These are phyloP conservation scores for Harpagoxenus sublaevis DNA, from an alignment of 2,888 invertebrate genomes.

Conservation along the genomic window DNA sequence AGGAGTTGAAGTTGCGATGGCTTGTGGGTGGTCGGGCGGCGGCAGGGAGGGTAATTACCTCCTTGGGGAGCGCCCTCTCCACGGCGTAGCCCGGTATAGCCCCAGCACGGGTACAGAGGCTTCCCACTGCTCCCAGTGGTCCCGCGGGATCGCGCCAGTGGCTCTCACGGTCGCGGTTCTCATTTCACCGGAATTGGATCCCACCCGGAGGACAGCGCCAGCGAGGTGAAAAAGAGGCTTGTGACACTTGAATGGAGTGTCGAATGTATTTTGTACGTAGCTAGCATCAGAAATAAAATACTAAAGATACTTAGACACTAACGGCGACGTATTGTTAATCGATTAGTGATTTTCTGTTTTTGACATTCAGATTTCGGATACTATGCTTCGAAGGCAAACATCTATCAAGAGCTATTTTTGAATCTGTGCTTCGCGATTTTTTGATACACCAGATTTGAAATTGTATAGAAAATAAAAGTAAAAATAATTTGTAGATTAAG, in stretches of 20 bases:
- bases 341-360: not conserved
- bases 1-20: constrained; percentile 85
- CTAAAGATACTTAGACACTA: not conserved
- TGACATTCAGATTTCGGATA: not conserved
- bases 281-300: not conserved
- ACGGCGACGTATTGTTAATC: not conserved
- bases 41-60: constrained; percentile 84
- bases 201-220: constrained; percentile 39
- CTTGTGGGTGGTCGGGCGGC: constrained; percentile 78
- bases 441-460: not conserved
- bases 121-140: constrained; percentile 84
- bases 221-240: constrained; percentile 3
- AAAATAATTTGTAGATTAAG: constrained; percentile 2
- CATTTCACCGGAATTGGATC: constrained; percentile 80
- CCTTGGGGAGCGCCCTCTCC: constrained; percentile 83
- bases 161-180: constrained; percentile 82
- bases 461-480: not conserved
- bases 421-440: not conserved
- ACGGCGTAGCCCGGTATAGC: constrained; percentile 78
- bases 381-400: not conserved
- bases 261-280: not conserved
- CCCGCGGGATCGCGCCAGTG: constrained; percentile 81
- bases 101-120: constrained; percentile 83
- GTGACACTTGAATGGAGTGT: not conserved
- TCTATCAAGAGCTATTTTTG: not conserved